Base-by-base conservation (phyloP, 2,797 vertebrate species). In the Brachyrhaphis roseni region DNA sequence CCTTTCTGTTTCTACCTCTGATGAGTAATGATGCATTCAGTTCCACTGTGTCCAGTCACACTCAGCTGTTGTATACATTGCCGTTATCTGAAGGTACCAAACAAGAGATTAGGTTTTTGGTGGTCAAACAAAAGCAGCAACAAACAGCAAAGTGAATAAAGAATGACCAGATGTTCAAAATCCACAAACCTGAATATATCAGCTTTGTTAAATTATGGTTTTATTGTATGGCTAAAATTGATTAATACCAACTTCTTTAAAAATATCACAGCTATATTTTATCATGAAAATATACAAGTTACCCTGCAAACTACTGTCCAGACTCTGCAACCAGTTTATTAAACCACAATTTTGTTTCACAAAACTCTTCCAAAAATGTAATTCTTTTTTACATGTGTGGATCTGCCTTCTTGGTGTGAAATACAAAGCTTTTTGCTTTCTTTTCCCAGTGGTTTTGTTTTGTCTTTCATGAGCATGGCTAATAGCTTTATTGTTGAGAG, bases 11-110 rank as follows among this genome's bases (percentile, higher is more conserved):
- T 79, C 82, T 74, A 73, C 76, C 55, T n/a, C 53, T 45, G 82
- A 80, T 88, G 84, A 87, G 72, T 88, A 82, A 92, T 82, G 89
- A 86, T 78, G 76, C 81, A 86, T 64, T 83, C 77, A 31, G 74
- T 72, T 72, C 72, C 76, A 62, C 10, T 55, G 78, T 34, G 75
- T 81, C 74, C 82, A 72, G 77, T 79, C 75, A 82, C 71, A 55
- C 82, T 77, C 76, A 51, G 36, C 64, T 43, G 74, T 73, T 75
- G 79, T 46, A 46, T 84, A 82, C 80, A 74, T 66, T 51, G 86
- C 72, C 74, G 18, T 49, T 53, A 62, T 81, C 53, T 41, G n/a
- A 36, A 13, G 45, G 18, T 26, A 47, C 75, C 45, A 62, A 66
- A 26, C 45, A 36, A 76, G 62, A 76, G 26, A 47, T 76, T 66